Evolutionary conservation across 1,140 invertebrate genomes (phyloP).

Genomic region (Carcinoscorpius rotundicauda): DNA sequence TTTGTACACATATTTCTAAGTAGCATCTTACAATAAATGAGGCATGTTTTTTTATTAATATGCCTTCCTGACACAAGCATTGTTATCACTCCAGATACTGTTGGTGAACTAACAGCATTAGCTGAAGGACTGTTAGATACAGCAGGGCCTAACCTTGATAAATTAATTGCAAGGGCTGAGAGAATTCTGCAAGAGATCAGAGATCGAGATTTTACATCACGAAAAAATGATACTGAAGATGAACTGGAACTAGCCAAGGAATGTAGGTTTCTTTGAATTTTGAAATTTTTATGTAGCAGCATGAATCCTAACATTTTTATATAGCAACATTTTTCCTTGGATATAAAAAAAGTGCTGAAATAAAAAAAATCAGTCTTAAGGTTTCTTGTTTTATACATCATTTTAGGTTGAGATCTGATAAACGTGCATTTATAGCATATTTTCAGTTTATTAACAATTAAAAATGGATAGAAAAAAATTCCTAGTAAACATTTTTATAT

Average conservation of each 20-base stretch:
- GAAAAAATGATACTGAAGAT: constrained; percentile 24
- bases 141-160: constrained; percentile 57
- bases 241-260: constrained; percentile 25
- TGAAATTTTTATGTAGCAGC: neutral
- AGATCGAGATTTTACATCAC: constrained; percentile 40
- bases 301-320: too few species aligned
- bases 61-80: too few species aligned
- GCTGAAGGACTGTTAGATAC: constrained; percentile 51
- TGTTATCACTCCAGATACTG: constrained; percentile 30
- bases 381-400: too few species aligned
- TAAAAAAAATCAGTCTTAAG: too few species aligned
- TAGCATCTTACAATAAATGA: too few species aligned
- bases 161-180: constrained; percentile 56
- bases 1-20: too few species aligned
- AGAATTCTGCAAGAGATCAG: constrained; percentile 52
- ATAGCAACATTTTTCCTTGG: too few species aligned
- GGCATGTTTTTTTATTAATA: too few species aligned
- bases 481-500: constrained; percentile 36
- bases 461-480: constrained; percentile 16
- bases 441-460: neutral
- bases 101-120: constrained; percentile 50
- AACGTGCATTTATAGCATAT: too few species aligned
- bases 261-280: constrained; percentile 24
- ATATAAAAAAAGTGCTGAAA: too few species aligned
- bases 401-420: too few species aligned